These are phyloP conservation scores for Cryptophagus acutangulus DNA, from an alignment of 2,888 invertebrate genomes.

Conservation along the genomic window DNA sequence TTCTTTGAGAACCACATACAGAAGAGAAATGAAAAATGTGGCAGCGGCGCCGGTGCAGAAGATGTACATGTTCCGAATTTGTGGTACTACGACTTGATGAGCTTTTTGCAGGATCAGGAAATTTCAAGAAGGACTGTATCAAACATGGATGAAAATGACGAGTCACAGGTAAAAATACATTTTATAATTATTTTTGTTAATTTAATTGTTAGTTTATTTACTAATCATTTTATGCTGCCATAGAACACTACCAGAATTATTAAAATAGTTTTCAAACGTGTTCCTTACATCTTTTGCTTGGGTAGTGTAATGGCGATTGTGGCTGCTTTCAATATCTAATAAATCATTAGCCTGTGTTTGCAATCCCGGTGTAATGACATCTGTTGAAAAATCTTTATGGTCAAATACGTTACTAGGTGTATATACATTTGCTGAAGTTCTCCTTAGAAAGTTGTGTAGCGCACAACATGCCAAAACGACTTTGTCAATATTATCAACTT, in stretches of 20 bases:
- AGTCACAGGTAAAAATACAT: too few species aligned
- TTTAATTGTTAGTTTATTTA: background rate
- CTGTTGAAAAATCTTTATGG: background rate
- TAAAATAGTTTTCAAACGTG: background rate
- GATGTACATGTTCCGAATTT: constrained; percentile 9
- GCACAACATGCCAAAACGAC: constrained; percentile 3
- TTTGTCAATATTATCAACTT: constrained; percentile 10
- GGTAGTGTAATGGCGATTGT: background rate
- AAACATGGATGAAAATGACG: too few species aligned
- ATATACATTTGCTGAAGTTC: background rate
- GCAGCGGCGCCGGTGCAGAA: constrained; percentile 9
- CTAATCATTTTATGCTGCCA: constrained; percentile 4
- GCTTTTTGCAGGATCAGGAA: constrained; percentile 13
- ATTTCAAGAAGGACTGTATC: too few species aligned
- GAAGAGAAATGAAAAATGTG: constrained; percentile 25
- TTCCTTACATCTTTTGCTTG: background rate
- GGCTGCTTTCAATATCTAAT: background rate
- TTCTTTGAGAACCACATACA: constrained; percentile 22
- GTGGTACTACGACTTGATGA: constrained; percentile 10
- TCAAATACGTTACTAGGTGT: background rate
- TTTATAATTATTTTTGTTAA: background rate
- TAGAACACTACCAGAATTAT: background rate
- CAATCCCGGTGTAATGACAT: background rate
- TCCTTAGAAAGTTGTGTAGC: background rate
- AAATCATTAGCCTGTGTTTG: background rate